Evolutionary conservation across 2,797 vertebrate genomes (phyloP), one percentile per base, ranked within the genome.

Genomic region (Numenius phaeopus): DNA sequence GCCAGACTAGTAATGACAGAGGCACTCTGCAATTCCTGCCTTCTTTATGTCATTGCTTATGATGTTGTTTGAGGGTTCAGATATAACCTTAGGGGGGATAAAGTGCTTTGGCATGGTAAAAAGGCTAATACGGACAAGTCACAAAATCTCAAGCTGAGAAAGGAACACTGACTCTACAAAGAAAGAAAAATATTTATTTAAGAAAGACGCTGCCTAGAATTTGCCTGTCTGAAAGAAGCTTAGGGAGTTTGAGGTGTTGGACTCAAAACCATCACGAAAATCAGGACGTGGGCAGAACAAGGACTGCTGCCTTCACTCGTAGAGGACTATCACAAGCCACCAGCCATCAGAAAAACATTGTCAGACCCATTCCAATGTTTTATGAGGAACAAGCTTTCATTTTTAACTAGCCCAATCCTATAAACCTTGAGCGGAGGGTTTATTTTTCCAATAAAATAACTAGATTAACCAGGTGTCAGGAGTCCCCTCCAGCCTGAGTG

Each of bases 151-250:
- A 55, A 80, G 44, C 55, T 80, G 62, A 54, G 58, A 83, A 77
- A 47, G 75, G 32, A 87, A 49, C 34, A 37, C 32, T 62, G n/a
- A 52, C 49, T 77, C 39, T 61, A 81, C 29, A 86, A 72, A 87
- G 69, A 94, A 77, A 92, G 47, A 77, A 87, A 83, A 79, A 75
- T 67, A 59, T 81, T 90, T 82, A 11, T 76, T 94, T 80, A 91
- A 92, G 50, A 77, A 57, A 66, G 83, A 50, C 1, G 0, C 21
- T 87, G 67, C 64, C 52, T 80, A 69, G 87, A 82, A 80, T 78
- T 78, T 87, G 39, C 69, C 77, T 44, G 42, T 61, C 52, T 78
- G 65, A 54, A 40, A 87, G 72, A 69, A 65, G 30, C 54, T 55
- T 8, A 29, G 40, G 65, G 39, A 54, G 61, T 85, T 83, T 29